Evolutionary conservation across 2,888 invertebrate genomes (phyloP).

Genomic region (Microplitis deprimator): DNA sequence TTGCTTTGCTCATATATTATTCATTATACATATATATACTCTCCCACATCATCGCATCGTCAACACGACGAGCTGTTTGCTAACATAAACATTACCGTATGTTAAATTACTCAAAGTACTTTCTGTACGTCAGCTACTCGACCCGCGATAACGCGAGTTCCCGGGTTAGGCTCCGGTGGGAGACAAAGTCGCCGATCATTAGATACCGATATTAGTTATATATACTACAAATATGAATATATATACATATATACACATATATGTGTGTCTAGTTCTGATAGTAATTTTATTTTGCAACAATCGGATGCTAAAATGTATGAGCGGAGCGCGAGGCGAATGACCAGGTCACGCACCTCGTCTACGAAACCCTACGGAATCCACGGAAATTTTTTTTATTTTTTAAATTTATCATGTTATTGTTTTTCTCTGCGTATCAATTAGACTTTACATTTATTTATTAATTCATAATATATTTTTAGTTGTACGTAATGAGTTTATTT

Average conservation of each 20-base stretch:
- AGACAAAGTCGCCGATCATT: no score
- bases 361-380: conserved; percentile 67
- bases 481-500: not conserved
- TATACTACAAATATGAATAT: no score
- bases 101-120: no score
- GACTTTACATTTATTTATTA: not conserved
- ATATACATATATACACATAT: not conserved
- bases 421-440: not conserved
- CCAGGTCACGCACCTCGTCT: conserved; percentile 67
- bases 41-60: conserved; percentile 45
- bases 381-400: conserved; percentile 61
- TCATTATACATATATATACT: conserved; percentile 2
- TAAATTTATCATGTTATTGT: not conserved
- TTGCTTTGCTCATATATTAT: conserved; percentile 6
- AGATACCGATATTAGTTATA: no score
- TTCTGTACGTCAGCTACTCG: no score
- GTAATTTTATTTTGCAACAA: not conserved
- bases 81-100: no score
- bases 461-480: not conserved
- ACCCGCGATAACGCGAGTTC: no score
- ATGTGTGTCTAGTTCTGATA: conserved; percentile 36
- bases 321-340: conserved; percentile 62
- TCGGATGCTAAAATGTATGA: conserved; percentile 9
- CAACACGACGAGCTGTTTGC: conserved; percentile 1
- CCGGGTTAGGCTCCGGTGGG: no score